Conservation (phyloP, 2,888 invertebrate species). For the Mayetiola destructor region DNA sequence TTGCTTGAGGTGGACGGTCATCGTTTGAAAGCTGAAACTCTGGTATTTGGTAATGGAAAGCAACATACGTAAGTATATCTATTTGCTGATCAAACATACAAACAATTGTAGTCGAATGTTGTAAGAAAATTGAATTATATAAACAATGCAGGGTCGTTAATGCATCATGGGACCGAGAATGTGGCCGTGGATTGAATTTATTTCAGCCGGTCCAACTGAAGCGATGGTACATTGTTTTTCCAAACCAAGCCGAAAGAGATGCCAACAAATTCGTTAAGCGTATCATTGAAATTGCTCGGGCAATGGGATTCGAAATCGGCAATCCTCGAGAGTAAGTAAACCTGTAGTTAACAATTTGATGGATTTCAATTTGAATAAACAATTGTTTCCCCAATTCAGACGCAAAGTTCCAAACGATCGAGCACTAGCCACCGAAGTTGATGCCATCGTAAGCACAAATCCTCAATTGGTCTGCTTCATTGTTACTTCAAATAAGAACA, state of each 20-base stretch:
- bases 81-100: too few relatives aligned
- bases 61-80: constrained; percentile 1
- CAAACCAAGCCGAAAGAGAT: not conserved
- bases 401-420: not conserved
- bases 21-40: not conserved
- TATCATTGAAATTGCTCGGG: not conserved
- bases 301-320: not conserved
- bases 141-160: not conserved
- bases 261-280: not conserved
- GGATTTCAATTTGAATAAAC: not conserved
- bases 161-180: not conserved
- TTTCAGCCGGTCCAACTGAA: not conserved
- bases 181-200: not conserved
- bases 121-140: too few relatives aligned
- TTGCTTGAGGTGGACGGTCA: not conserved
- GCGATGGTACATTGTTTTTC: constrained; percentile 2
- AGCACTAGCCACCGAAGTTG: not conserved
- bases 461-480: constrained; percentile 3
- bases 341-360: too few relatives aligned
- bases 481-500: not conserved
- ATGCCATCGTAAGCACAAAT: not conserved
- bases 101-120: too few relatives aligned
- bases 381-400: not conserved
- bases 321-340: not conserved
- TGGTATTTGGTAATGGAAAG: not conserved